These are phyloP conservation scores for Ectemnius lituratus DNA, from an alignment of 2,888 invertebrate species.

Conservation along the genomic window DNA sequence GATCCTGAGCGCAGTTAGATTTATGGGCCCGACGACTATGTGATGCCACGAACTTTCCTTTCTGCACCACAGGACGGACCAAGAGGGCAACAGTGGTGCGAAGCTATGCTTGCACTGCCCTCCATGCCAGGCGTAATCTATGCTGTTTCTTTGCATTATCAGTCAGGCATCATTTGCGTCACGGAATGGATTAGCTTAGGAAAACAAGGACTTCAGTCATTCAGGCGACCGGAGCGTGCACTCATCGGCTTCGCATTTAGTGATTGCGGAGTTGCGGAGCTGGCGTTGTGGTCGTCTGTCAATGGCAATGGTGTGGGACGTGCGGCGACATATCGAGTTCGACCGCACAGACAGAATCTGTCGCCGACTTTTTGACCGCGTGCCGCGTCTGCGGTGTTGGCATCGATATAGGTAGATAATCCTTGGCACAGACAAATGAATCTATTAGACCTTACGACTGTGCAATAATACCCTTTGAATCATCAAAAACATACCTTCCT, in stretches of 20 bases:
- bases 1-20: not conserved
- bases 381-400: not conserved
- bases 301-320: slow-evolving; percentile 42
- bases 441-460: too few species aligned
- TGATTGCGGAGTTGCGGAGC: slow-evolving; percentile 48
- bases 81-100: too few species aligned
- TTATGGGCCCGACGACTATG: not conserved
- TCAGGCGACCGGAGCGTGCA: slow-evolving; percentile 24
- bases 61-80: not conserved
- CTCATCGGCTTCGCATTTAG: slow-evolving; percentile 48
- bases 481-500: too few species aligned
- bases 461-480: too few species aligned
- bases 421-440: not conserved
- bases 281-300: slow-evolving; percentile 53
- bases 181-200: slow-evolving; percentile 35
- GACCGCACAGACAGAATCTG: slow-evolving; percentile 51
- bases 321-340: slow-evolving; percentile 29
- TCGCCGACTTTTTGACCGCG: slow-evolving; percentile 13
- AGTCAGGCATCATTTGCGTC: slow-evolving; percentile 33
- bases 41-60: not conserved
- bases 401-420: not conserved
- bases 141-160: not conserved
- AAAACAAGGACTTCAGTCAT: slow-evolving; percentile 29
- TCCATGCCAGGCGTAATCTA: not conserved
- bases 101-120: too few species aligned